phyloP scores from a whole-genome alignment of 2,888 invertebrate species.

The Trachelus stipa region DNA sequence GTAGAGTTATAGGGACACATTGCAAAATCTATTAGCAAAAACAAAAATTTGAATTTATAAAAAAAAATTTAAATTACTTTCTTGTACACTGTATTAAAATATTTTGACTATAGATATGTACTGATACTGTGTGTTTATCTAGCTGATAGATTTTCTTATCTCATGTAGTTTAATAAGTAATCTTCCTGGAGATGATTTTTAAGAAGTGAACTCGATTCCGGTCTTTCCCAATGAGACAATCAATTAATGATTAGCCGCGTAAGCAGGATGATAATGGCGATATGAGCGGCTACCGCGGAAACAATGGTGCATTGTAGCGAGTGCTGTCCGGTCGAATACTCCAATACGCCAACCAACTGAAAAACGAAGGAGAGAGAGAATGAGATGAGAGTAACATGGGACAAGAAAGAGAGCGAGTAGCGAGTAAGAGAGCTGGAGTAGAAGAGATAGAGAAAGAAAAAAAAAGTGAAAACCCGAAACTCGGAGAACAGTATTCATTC shows the following conservation, averaged over 20 bases:
- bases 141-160: too few relatives aligned
- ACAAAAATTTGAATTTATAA: too few relatives aligned
- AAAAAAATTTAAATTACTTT: background rate
- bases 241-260: background rate
- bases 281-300: constrained; percentile 2
- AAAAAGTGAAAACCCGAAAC: constrained; percentile 32
- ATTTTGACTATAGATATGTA: background rate
- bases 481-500: constrained; percentile 36
- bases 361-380: constrained; percentile 10
- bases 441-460: constrained; percentile 11
- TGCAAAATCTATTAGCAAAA: background rate
- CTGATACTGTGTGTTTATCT: background rate
- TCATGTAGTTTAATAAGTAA: background rate
- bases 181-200: background rate
- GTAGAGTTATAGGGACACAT: background rate
- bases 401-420: background rate
- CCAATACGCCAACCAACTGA: constrained; percentile 18
- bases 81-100: background rate
- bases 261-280: background rate
- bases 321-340: constrained; percentile 10
- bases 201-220: background rate
- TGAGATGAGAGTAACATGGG: background rate
- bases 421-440: background rate
- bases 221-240: background rate
- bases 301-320: constrained; percentile 13